phyloP scores from a whole-genome alignment of 35 echinoderm and acorn worm genomes.

The Stichopus chloronotus region DNA sequence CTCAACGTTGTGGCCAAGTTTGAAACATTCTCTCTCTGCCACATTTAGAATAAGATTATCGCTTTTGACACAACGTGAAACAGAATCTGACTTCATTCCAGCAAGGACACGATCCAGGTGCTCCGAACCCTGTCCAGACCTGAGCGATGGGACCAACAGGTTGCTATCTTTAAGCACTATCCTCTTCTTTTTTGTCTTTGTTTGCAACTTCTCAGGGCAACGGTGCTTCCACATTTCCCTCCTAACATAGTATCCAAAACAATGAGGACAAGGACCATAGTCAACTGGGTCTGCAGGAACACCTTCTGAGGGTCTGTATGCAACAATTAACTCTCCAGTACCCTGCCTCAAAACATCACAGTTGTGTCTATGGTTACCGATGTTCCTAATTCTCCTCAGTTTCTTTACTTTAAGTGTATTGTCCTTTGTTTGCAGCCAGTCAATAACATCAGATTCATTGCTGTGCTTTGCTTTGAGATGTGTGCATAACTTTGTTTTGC shows the following conservation, averaged over 20 bases:
- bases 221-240: constrained; percentile 73
- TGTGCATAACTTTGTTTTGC: neutral
- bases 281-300: constrained; percentile 50
- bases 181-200: neutral
- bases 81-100: constrained; percentile 61
- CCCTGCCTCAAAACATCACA: neutral
- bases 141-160: constrained; percentile 29
- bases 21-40: constrained; percentile 31
- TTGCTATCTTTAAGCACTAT: constrained; percentile 40
- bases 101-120: constrained; percentile 27
- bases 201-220: constrained; percentile 6
- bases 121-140: constrained; percentile 4
- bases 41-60: constrained; percentile 66
- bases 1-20: constrained; percentile 61
- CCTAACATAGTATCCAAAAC: constrained; percentile 59
- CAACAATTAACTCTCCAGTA: neutral
- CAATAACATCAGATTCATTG: neutral
- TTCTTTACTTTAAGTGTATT: neutral
- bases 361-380: neutral
- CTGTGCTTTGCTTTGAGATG: neutral
- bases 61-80: constrained; percentile 54
- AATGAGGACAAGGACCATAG: constrained; percentile 74
- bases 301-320: constrained; percentile 15
- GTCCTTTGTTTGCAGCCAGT: constrained; percentile 1
- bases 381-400: neutral